A percentile compares a stretch with the other conserved stretches of the same genome.
Evolutionary conservation across 2,888 invertebrate species (phyloP).

Genomic region (Dexiosoma caninum): DNA sequence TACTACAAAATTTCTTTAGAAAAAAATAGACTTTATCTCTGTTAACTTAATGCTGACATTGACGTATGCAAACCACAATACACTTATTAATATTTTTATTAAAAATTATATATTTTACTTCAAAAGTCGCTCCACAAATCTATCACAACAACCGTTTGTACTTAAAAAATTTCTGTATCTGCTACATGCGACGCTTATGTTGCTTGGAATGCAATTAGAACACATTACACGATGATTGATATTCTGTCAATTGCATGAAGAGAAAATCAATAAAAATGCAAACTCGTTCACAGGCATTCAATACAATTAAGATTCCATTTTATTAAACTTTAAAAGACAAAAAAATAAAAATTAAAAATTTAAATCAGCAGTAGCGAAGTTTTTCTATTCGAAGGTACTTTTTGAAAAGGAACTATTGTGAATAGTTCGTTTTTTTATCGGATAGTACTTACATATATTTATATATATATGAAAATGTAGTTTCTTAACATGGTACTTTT

Average conservation of each 20-base stretch:
- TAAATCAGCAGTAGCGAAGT: slow-evolving; percentile 12
- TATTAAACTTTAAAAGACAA: no score
- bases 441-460: no score
- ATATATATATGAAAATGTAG: no score
- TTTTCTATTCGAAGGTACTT: no score
- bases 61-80: slow-evolving; percentile 36
- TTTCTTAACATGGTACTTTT: no score
- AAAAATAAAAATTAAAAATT: neutral
- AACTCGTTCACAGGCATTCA: slow-evolving; percentile 43
- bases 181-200: slow-evolving; percentile 27
- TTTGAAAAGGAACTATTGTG: no score
- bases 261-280: slow-evolving; percentile 49
- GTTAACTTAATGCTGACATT: slow-evolving; percentile 25
- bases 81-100: slow-evolving; percentile 8
- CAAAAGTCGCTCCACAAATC: no score
- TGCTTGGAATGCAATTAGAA: slow-evolving; percentile 32
- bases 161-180: neutral
- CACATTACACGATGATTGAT: slow-evolving; percentile 54
- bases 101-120: neutral
- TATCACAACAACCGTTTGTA: no score
- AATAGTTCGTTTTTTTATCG: neutral
- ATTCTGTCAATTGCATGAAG: slow-evolving; percentile 36
- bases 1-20: neutral
- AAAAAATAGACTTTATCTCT: slow-evolving; percentile 36
- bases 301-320: slow-evolving; percentile 31